Evolutionary conservation across 2,888 invertebrate genomes (phyloP), one percentile per base, ranked within the genome.

Genomic region (Athripsodes cinereus): DNA sequence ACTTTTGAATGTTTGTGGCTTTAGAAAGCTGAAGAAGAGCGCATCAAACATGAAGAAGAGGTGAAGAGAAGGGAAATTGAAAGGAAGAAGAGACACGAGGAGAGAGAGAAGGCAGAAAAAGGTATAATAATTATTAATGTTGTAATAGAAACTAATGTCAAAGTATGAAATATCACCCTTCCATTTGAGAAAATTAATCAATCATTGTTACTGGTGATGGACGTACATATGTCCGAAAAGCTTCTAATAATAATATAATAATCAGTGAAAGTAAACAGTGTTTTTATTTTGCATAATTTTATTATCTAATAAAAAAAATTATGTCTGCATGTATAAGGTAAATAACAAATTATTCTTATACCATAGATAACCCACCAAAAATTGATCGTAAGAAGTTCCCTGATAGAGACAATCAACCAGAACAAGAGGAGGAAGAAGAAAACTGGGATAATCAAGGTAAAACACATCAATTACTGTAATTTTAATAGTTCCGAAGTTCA

Each of bases 11-110:
- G n/a, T n/a, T n/a, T n/a, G n/a, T n/a, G n/a, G n/a, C 51, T 58
- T 1, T 65, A 81, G 76, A 84, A 84, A 65, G 74, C 83, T 8
- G 88, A 88, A 67, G 82, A 84, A n/a, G 85, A 87, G 65, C 81
- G 83, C 3, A 79, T 80, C 20, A 73, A 81, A 52, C 74, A 80
- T 0, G 85, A 86, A 52, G 81, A 80, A 20, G 82, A 81, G 64
- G 76, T 80, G 1, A 74, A 78, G 22, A 70, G 79, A 11, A 69
- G 81, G 5, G 79, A 81, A 49, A 70, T 74, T 2, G 82, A 82
- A 47, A 74, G 81, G 1, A 79, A 78, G 59, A 78, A 77, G 63
- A 71, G 80, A 1, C 81, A 81, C 55, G 78, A 78, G 61, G 80
- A 78, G 62, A 74, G 80, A 67, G 69, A 76, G 53, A 64, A 63